These are phyloP conservation scores for Drosophila miranda DNA, from an alignment of 1,140 invertebrate genomes.

Conservation along the genomic window DNA sequence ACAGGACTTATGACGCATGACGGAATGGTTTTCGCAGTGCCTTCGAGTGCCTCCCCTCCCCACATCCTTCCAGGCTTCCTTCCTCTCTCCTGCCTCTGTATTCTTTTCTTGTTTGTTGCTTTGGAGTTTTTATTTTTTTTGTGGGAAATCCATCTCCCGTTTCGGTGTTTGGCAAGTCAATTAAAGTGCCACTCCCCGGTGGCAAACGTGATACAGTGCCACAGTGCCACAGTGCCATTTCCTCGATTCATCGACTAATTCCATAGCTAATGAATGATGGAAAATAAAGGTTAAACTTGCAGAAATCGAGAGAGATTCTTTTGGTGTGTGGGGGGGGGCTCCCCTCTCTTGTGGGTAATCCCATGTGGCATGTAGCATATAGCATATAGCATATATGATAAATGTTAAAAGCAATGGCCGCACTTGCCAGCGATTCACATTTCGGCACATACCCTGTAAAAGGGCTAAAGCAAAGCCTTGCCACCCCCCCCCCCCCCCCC, in stretches of 20 bases:
- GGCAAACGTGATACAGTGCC: not conserved
- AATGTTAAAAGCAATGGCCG: constrained; percentile 55
- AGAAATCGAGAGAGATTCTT: not conserved
- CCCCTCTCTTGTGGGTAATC: constrained; percentile 19
- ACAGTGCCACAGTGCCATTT: too few relatives aligned
- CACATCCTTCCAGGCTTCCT: not conserved
- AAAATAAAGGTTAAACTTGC: not conserved
- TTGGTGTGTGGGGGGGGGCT: too few relatives aligned
- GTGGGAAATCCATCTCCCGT: constrained; percentile 8
- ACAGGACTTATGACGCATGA: constrained; percentile 45
- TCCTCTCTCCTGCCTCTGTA: not conserved
- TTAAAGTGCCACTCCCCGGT: constrained; percentile 16
- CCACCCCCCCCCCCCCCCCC: too few relatives aligned
- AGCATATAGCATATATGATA: constrained; percentile 39
- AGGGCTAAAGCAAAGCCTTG: too few relatives aligned
- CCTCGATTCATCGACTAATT: too few relatives aligned
- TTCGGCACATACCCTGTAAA: too few relatives aligned
- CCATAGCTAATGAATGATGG: too few relatives aligned
- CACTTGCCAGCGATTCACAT: too few relatives aligned
- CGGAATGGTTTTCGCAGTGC: constrained; percentile 23
- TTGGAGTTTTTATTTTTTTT: not conserved
- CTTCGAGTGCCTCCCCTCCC: not conserved
- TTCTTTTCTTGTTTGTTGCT: constrained; percentile 1
- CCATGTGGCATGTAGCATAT: not conserved
- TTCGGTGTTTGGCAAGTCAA: constrained; percentile 27